Evolutionary conservation across 92 coral and sea anemone genomes (phyloP).

Genomic region (Zoanthus sociatus): DNA sequence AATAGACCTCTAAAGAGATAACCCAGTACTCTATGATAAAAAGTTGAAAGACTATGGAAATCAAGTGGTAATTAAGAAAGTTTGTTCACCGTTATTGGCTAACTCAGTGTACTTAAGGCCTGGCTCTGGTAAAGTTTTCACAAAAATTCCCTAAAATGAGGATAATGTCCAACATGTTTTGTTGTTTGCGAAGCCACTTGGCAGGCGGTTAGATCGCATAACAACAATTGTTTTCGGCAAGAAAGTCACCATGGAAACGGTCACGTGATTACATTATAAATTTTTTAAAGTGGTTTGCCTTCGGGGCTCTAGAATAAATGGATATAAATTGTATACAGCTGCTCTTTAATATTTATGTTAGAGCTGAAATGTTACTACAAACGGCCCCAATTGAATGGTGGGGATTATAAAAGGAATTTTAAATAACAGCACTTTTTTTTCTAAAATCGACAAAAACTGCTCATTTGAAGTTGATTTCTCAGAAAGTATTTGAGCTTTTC

Average conservation of each 20-base stretch:
- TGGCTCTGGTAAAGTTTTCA: neutral
- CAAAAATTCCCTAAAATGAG: constrained; percentile 2
- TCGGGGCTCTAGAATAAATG: constrained; percentile 4
- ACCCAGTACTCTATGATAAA: constrained; percentile 47
- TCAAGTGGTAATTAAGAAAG: constrained; percentile 35
- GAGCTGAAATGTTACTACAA: neutral
- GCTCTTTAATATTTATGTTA: neutral
- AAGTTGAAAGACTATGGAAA: constrained; percentile 42
- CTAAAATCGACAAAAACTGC: neutral
- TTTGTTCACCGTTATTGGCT: constrained; percentile 22
- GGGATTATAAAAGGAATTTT: neutral
- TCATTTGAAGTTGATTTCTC: neutral
- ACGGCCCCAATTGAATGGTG: neutral
- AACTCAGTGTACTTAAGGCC: neutral
- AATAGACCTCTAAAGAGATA: constrained; percentile 46
- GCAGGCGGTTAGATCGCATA: neutral
- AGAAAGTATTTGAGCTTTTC: neutral
- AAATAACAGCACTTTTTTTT: neutral
- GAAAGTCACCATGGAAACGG: constrained; percentile 7
- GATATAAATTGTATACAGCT: neutral
- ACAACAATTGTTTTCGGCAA: neutral
- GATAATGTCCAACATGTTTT: neutral
- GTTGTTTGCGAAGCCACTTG: neutral
- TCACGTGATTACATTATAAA: neutral
- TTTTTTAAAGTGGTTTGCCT: neutral